phyloP scores from a whole-genome alignment of 2,113 vertebrate species.

The Aspidoscelis tigris region DNA sequence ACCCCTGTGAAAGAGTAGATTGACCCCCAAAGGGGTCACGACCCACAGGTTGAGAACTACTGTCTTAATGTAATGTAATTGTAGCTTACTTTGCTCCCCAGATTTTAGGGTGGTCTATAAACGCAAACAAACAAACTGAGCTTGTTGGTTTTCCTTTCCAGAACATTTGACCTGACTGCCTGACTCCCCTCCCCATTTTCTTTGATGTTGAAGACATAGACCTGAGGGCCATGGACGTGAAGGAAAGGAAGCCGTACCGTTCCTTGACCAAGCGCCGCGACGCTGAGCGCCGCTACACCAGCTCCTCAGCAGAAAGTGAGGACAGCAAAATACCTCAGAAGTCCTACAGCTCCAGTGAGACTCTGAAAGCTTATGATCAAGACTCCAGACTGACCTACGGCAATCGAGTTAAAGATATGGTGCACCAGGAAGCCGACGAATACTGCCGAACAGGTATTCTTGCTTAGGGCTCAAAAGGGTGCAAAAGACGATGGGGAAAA shows the following conservation, averaged over 20 bases:
- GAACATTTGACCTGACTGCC: constrained; percentile 75
- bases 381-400: constrained; percentile 87
- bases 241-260: constrained; percentile 95
- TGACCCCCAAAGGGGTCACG: too few species aligned
- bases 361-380: constrained; percentile 97
- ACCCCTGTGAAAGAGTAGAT: too few species aligned
- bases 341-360: constrained; percentile 99
- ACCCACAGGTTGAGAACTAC: too few species aligned
- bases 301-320: constrained; percentile 93
- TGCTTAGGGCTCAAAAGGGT: not conserved
- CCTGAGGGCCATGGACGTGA: constrained; percentile 92
- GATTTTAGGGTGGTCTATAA: too few species aligned
- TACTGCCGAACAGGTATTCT: constrained; percentile 88
- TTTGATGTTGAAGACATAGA: constrained; percentile 84
- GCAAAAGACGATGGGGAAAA: not conserved
- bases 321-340: constrained; percentile 90
- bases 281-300: constrained; percentile 92
- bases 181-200: constrained; percentile 48
- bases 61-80: too few species aligned
- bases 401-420: constrained; percentile 90
- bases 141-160: constrained; percentile 60
- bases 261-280: constrained; percentile 93
- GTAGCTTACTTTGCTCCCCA: too few species aligned
- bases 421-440: constrained; percentile 93
- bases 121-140: too few species aligned